Evolutionary conservation across 1,140 invertebrate species (phyloP), one percentile per base, ranked within the genome.

Genomic region (Thaumatotibia leucotreta): DNA sequence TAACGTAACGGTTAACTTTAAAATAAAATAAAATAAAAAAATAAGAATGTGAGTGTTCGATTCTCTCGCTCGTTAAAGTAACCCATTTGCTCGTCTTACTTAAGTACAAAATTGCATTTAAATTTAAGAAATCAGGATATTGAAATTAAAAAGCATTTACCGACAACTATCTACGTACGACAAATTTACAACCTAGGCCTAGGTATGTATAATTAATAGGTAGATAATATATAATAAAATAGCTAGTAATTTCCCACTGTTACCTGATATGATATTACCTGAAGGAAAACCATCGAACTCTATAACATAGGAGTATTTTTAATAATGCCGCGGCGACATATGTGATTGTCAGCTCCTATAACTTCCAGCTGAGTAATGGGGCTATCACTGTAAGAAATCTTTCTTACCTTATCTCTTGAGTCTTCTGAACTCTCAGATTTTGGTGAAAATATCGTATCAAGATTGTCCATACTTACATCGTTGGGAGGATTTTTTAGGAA

Each of bases 331-430:
- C n/a, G 24, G 24, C 52, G 24, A 58, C 52, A 58, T 29, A 58
- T 58, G 52, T 58, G 52, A 58, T 29, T 58, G 52, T 58, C 52
- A 58, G 52, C 24, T 58, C 52, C 52, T n/a, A 58, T 39, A 58
- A 45, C 39, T 67, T 63, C 39, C 17, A 45, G 29, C 20, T 65
- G 32, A 58, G 27, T 50, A 31, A 45, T 65, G 64, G 4, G 20
- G 49, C 63, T 27, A 67, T 66, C 35, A 61, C 61, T 66, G 54
- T 67, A 54, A 33, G 31, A 63, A 63, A 67, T 67, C 61, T 63
- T 62, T 62, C 31, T 39, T 24, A 49, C 49, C 29, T 63, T 67
- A 67, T 23, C 61, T 61, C 23, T 52, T 52, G 33, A 61, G 35
- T 20, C 14, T 10, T 58, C n/a, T 0, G 52, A 31, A 58, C 39